Conservation (phyloP, 2,888 invertebrate species). For the Oligia strigilis region DNA sequence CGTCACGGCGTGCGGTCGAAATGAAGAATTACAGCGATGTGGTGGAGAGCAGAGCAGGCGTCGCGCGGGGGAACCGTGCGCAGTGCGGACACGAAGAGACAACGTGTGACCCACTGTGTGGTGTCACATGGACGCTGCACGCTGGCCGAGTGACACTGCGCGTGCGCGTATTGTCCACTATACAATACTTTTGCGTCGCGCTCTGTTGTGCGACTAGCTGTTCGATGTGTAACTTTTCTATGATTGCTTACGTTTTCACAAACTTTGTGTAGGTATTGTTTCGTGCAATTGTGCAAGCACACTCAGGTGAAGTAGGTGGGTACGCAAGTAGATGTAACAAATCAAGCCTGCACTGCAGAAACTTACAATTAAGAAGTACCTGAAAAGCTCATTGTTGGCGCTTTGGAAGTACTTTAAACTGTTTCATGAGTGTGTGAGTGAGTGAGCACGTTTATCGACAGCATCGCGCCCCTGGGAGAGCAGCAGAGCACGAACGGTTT, state of each 20-base stretch:
- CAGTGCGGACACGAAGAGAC: not conserved
- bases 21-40: conserved; percentile 21
- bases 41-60: not conserved
- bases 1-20: not conserved
- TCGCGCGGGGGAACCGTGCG: too few relatives aligned
- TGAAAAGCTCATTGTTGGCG: conserved; percentile 1
- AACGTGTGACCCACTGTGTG: not conserved
- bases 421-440: conserved; percentile 10
- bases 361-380: conserved; percentile 14
- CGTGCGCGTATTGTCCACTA: conserved; percentile 14
- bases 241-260: not conserved
- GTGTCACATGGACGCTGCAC: not conserved
- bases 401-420: conserved; percentile 11
- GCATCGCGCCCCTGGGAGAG: not conserved
- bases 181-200: conserved; percentile 20
- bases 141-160: not conserved
- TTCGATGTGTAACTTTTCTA: conserved; percentile 17
- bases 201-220: not conserved
- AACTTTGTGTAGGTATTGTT: not conserved
- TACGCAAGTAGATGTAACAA: not conserved
- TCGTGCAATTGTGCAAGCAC: not conserved
- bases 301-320: not conserved
- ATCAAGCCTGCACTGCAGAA: not conserved
- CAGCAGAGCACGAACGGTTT: not conserved
- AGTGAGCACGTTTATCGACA: not conserved